Evolutionary conservation across 2,113 vertebrate genomes (phyloP).

Genomic region (Pygoscelis antarcticus): DNA sequence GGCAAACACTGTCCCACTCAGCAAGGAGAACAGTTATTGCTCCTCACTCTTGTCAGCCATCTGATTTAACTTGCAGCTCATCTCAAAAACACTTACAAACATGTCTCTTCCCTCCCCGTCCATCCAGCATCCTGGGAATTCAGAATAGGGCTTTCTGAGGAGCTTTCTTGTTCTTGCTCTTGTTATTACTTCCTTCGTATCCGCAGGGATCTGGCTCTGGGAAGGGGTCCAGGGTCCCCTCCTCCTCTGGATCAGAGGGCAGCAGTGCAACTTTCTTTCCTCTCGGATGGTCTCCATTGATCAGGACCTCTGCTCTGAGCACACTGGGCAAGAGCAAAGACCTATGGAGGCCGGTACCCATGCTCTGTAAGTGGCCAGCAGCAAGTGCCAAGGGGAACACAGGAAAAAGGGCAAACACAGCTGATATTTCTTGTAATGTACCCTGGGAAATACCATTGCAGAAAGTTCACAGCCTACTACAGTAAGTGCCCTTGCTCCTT

Average conservation of each 20-base stretch:
- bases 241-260: background rate
- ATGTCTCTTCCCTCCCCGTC: background rate
- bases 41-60: background rate
- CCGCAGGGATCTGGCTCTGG: background rate
- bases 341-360: background rate
- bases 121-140: background rate
- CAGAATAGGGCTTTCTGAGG: background rate
- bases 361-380: background rate
- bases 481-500: background rate
- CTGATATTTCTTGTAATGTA: background rate
- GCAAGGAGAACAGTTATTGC: background rate
- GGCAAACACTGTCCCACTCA: background rate
- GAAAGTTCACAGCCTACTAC: background rate
- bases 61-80: background rate
- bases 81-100: background rate
- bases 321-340: background rate
- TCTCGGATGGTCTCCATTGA: background rate
- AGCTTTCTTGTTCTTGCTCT: background rate
- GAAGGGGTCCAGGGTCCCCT: background rate
- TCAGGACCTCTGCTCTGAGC: background rate
- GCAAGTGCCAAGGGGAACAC: rapidly evolving
- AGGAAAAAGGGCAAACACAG: background rate
- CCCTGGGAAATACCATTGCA: background rate
- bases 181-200: background rate
- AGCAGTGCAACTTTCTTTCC: background rate